phyloP scores from a whole-genome alignment of 2,888 invertebrate genomes.

The Ctenicera cuprea region DNA sequence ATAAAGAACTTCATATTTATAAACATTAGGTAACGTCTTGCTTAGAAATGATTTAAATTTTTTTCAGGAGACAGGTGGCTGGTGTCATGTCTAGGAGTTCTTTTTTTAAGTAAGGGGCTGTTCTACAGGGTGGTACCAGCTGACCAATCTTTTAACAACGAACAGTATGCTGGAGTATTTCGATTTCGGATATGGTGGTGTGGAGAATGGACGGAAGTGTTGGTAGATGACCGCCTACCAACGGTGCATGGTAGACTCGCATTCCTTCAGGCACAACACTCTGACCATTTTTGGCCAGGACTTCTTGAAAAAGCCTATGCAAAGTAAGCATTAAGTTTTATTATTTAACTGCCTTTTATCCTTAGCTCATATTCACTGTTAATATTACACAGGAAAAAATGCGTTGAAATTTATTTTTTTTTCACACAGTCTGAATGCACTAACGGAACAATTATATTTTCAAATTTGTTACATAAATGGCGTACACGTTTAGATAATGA shows the following conservation, averaged over 20 bases:
- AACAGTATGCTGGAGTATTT: conserved; percentile 86
- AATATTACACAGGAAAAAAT: too few species aligned
- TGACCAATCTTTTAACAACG: conserved; percentile 86
- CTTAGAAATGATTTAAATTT: not conserved
- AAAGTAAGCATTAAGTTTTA: conserved; percentile 77
- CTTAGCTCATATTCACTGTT: too few species aligned
- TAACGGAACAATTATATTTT: not conserved
- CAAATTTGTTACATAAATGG: not conserved
- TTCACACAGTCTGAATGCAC: not conserved
- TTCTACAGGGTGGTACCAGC: conserved; percentile 95
- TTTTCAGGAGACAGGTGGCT: conserved; percentile 90
- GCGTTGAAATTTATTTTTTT: too few species aligned
- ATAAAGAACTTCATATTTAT: too few species aligned
- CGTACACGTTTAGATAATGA: not conserved
- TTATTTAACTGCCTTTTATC: not conserved
- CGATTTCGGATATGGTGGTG: conserved; percentile 96
- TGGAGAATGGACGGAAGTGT: conserved; percentile 92
- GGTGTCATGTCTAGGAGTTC: conserved; percentile 89
- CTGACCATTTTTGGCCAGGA: conserved; percentile 92
- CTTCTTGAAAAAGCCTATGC: conserved; percentile 95
- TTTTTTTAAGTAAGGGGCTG: conserved; percentile 89
- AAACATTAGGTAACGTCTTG: not conserved
- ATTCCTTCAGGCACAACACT: conserved; percentile 87
- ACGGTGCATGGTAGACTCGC: conserved; percentile 91
- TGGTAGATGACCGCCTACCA: conserved; percentile 92